Evolutionary conservation across 1,140 invertebrate species (phyloP), one percentile per base, ranked within the genome.

Genomic region (Matsumurasca onukii): DNA sequence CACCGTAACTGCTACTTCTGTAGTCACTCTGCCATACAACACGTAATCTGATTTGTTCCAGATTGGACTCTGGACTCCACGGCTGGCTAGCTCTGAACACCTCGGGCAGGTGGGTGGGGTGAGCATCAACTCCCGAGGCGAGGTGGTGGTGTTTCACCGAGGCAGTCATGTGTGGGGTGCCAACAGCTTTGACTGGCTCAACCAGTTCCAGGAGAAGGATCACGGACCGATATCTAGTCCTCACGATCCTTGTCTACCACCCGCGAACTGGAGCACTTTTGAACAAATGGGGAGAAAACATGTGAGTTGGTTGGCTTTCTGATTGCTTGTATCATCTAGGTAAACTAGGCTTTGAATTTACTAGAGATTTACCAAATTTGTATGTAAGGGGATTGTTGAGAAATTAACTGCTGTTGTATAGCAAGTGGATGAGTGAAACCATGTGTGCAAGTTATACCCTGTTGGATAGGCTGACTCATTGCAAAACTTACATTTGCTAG

Each of bases 141-240:
- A 90, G 73, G 80, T 97, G 22, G 86, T 90, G 31, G 83, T 97
- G 22, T 96, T 98, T 76, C 94, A 97, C 78, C 84, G 95, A 74
- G 91, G 86, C 2, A 78, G 85, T 65, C 82, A 89, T 71, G 76
- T 86, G 1, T 98, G 95, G 95, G 82, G 81, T 72, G 75, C 70
- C 13, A 78, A 76, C 9, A 88, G 91, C 24, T 95, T 94, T 76
- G 80, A 86, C 66, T 70, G 72, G 0, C 74, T 79, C 2, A 86
- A 92, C 55, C 55, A 27, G 9, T 59, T 3, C n/a, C 25, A 27
- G n/a, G 55, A 59, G 24, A 59, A 59, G 27, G 82, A 83, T 20
- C 77, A 85, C 31, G 86, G 86, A 2, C 86, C 94, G 0, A 97
- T 98, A 71, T 74, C 76, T 9, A 80, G 86, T 17, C 85, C 88